These are phyloP conservation scores for Nomada hirtipes DNA, from an alignment of 2,888 invertebrate species.

Conservation along the genomic window DNA sequence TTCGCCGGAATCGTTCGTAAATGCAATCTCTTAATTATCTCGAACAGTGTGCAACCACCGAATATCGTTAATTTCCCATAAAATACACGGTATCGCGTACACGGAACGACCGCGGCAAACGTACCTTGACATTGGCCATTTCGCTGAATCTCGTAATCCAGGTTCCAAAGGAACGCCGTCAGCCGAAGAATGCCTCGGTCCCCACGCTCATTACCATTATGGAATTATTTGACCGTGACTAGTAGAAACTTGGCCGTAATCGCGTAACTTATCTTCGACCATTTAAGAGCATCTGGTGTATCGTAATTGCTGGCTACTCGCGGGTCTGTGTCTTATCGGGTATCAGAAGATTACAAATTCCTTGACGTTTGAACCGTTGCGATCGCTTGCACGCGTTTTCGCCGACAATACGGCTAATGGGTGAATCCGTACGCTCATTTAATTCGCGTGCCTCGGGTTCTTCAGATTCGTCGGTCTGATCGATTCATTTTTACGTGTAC, in stretches of 20 bases:
- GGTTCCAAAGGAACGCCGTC: background rate
- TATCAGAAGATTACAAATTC: slow-evolving; percentile 60
- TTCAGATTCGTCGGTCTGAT: slow-evolving; percentile 19
- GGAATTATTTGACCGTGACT: slow-evolving; percentile 45
- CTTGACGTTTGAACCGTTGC: slow-evolving; percentile 56
- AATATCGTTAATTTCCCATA: slow-evolving; percentile 5
- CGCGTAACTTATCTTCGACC: slow-evolving; percentile 46
- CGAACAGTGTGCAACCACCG: background rate
- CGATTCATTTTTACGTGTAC: slow-evolving; percentile 17
- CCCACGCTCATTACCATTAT: slow-evolving; percentile 32
- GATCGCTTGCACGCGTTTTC: slow-evolving; percentile 39
- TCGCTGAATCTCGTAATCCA: background rate
- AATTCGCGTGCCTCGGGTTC: slow-evolving; percentile 46
- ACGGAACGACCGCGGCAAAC: background rate
- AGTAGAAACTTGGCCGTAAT: slow-evolving; percentile 32
- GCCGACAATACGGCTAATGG: slow-evolving; percentile 39
- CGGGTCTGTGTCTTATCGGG: slow-evolving; percentile 47
- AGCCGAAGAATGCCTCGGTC: slow-evolving; percentile 8
- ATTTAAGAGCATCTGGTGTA: slow-evolving; percentile 52
- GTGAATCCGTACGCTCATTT: slow-evolving; percentile 31
- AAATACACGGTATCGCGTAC: background rate
- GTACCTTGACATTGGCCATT: slow-evolving; percentile 1
- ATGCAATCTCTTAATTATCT: background rate
- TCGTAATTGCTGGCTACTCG: slow-evolving; percentile 48
- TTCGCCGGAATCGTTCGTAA: background rate